These are phyloP conservation scores for Zaprionus capensis DNA, from an alignment of 1,140 invertebrate species.

Conservation along the genomic window DNA sequence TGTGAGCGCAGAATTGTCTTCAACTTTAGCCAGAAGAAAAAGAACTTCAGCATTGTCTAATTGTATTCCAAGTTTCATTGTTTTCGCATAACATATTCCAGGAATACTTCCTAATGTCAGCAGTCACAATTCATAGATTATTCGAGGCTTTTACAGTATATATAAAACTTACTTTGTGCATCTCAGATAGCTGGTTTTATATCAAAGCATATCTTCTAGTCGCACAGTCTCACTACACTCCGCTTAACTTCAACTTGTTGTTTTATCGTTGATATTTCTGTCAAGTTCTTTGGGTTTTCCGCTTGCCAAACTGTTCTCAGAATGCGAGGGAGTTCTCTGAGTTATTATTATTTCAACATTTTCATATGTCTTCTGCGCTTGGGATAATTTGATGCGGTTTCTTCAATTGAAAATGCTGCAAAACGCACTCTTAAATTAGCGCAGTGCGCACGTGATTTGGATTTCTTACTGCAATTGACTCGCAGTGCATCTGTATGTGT, in stretches of 20 bases:
- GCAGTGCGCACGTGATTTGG: slow-evolving; percentile 45
- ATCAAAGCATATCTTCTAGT: neutral
- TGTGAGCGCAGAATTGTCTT: neutral
- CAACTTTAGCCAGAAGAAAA: neutral
- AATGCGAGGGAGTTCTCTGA: slow-evolving; percentile 5
- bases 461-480: slow-evolving; percentile 18
- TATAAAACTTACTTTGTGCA: neutral
- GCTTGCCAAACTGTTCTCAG: slow-evolving; percentile 11
- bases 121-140: too few relatives aligned
- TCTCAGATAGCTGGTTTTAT: neutral
- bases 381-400: slow-evolving; percentile 26
- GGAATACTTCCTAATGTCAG: too few relatives aligned
- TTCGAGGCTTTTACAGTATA: too few relatives aligned
- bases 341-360: slow-evolving; percentile 67
- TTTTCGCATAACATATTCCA: neutral
- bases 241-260: neutral
- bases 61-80: neutral
- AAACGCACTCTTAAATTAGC: slow-evolving; percentile 63
- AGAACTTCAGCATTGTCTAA: neutral
- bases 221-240: neutral
- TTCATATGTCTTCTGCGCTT: slow-evolving; percentile 38
- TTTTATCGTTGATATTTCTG: neutral
- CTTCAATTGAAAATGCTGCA: slow-evolving; percentile 33
- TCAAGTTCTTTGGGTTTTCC: neutral
- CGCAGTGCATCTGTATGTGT: neutral